These are phyloP conservation scores for Mystacornis crossleyi DNA, from an alignment of 2,113 vertebrate genomes.

Conservation along the genomic window DNA sequence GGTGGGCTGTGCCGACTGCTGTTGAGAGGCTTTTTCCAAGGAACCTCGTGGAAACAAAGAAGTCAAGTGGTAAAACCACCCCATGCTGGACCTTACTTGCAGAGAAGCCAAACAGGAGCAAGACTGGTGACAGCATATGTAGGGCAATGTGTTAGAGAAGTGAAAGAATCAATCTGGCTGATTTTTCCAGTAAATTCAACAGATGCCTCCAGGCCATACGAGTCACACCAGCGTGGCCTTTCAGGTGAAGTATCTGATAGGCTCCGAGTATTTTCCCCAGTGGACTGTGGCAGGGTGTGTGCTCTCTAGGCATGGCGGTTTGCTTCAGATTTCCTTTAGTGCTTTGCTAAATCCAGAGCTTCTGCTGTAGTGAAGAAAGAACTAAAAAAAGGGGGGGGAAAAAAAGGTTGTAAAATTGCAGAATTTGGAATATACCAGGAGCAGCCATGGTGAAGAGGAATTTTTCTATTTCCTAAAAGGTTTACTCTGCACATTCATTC, in stretches of 20 bases:
- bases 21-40: neutral
- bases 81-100: neutral
- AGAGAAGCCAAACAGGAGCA: neutral
- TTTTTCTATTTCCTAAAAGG: neutral
- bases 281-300: neutral
- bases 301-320: neutral
- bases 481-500: neutral
- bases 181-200: neutral
- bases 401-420: neutral
- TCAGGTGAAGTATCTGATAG: neutral
- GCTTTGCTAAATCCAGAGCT: neutral
- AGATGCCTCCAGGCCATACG: neutral
- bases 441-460: neutral
- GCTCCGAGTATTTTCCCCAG: neutral
- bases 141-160: neutral
- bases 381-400: neutral
- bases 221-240: neutral
- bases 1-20: neutral
- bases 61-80: neutral
- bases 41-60: neutral
- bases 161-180: neutral
- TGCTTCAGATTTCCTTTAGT: neutral
- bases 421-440: neutral
- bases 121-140: neutral
- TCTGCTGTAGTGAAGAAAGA: neutral